Conservation (phyloP, 2,113 vertebrate genomes). For the Arvicanthis niloticus region DNA sequence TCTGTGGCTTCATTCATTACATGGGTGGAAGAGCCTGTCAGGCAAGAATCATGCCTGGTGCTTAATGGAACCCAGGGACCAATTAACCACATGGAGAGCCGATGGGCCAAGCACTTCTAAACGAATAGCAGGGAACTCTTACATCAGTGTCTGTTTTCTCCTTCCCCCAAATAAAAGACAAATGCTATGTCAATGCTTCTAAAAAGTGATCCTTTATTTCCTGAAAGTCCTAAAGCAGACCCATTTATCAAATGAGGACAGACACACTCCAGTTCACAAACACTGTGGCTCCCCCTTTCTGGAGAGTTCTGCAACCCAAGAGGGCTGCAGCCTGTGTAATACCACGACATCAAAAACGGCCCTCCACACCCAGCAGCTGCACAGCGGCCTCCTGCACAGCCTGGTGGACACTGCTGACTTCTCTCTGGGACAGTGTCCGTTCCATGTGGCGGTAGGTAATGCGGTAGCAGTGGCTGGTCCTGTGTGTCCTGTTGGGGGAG, state of each 20-base stretch:
- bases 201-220: conserved; percentile 83
- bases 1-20: conserved; percentile 77
- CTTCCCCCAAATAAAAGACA: conserved; percentile 74
- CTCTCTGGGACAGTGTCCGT: conserved; percentile 92
- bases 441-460: conserved; percentile 96
- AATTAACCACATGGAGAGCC: conserved; percentile 75
- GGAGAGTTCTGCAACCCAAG: neutral
- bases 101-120: conserved; percentile 69
- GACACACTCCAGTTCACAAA: neutral
- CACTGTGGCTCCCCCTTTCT: neutral
- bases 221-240: conserved; percentile 48
- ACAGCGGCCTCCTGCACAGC: conserved; percentile 88
- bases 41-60: conserved; percentile 72
- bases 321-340: neutral
- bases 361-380: conserved; percentile 91
- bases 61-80: conserved; percentile 82
- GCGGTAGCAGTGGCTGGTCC: conserved; percentile 95
- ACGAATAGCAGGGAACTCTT: conserved; percentile 63
- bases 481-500: conserved; percentile 88
- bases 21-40: conserved; percentile 67
- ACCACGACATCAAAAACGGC: conserved; percentile 87
- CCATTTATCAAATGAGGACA: neutral
- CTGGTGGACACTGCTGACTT: conserved; percentile 90
- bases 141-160: neutral
- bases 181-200: conserved; percentile 61